These are phyloP conservation scores for Biston stratarius DNA, from an alignment of 2,888 invertebrate genomes.

Conservation along the genomic window DNA sequence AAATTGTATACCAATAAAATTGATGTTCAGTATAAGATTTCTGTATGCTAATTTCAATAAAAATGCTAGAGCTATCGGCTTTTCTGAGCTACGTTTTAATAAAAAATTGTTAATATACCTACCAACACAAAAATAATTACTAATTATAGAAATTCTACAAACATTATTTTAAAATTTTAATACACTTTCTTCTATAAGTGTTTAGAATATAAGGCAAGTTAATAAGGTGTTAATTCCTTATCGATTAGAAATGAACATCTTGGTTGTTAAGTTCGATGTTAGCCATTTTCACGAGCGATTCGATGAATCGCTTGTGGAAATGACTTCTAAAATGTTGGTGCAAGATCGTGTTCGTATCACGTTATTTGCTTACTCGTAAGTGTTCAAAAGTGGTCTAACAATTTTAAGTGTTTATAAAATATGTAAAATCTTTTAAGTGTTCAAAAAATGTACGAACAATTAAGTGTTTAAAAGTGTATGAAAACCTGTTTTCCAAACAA, in stretches of 20 bases:
- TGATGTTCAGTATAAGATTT: not conserved
- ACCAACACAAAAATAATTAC: too few relatives aligned
- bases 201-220: not conserved
- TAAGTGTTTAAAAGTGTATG: not conserved
- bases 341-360: not conserved
- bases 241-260: not conserved
- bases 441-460: too few relatives aligned
- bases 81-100: too few relatives aligned
- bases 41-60: too few relatives aligned
- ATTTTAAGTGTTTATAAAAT: not conserved
- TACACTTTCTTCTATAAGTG: not conserved
- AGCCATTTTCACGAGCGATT: not conserved
- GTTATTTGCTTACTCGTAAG: too few relatives aligned
- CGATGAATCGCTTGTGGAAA: not conserved
- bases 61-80: too few relatives aligned
- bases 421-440: not conserved
- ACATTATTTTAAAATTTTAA: not conserved
- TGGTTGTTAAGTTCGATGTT: not conserved
- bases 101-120: too few relatives aligned
- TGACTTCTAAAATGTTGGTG: not conserved
- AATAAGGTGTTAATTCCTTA: not conserved
- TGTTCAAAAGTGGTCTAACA: not conserved
- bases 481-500: not conserved
- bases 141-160: too few relatives aligned
- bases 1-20: not conserved